Evolutionary conservation across 2,888 invertebrate species (phyloP).

Genomic region (Scelioninae gen. 1): DNA sequence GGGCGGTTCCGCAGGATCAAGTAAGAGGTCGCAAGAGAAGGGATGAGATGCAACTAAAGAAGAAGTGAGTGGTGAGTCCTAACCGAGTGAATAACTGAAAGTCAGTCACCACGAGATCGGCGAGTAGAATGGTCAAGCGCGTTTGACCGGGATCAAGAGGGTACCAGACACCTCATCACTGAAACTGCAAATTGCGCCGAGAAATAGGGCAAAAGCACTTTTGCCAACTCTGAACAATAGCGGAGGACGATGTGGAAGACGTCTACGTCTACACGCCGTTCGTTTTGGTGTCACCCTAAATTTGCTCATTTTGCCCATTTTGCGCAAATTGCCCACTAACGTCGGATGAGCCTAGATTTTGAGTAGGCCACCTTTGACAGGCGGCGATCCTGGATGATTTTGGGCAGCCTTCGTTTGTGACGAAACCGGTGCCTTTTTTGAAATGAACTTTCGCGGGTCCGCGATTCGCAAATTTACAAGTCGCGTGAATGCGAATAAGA

Average conservation of each 20-base stretch:
- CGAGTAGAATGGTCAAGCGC: slow-evolving; percentile 83
- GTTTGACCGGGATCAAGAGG: slow-evolving; percentile 68
- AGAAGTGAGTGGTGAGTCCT: slow-evolving; percentile 77
- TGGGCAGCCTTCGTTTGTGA: no score
- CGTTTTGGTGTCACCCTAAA: slow-evolving; percentile 12
- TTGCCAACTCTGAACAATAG: not conserved
- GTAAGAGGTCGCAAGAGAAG: slow-evolving; percentile 77
- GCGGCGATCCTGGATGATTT: no score
- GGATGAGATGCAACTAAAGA: slow-evolving; percentile 74
- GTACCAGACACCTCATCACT: no score
- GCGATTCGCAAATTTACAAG: slow-evolving; percentile 59
- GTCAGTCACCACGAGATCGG: slow-evolving; percentile 84
- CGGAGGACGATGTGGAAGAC: slow-evolving; percentile 18
- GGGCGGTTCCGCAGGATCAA: slow-evolving; percentile 69
- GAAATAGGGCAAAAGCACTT: no score
- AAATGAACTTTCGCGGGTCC: slow-evolving; percentile 41
- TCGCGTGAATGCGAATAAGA: slow-evolving; percentile 78
- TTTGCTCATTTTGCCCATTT: not conserved
- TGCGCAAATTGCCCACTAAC: no score
- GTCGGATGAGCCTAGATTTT: no score
- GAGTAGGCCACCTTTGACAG: no score
- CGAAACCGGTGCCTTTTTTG: not conserved
- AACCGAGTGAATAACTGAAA: slow-evolving; percentile 81
- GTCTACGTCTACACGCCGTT: no score
- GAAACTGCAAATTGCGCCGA: no score